Conservation (phyloP, 2,888 invertebrate species). For the Aleiodes testaceus region DNA sequence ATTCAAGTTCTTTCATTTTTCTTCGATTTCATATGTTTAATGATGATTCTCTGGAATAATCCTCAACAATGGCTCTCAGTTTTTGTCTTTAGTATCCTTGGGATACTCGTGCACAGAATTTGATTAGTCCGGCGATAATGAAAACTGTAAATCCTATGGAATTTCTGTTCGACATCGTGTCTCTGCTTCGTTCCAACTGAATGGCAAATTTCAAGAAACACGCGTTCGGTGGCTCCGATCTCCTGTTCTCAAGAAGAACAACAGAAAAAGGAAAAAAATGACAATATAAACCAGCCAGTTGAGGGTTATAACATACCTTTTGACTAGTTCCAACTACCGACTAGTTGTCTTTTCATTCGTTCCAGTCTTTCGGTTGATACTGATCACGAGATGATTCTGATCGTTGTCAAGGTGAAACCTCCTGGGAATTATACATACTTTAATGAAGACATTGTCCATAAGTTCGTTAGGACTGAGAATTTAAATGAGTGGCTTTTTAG, state of each 20-base stretch:
- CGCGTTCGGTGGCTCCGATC: neutral
- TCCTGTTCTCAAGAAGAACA: neutral
- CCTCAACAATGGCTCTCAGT: neutral
- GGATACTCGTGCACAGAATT: conserved; percentile 5
- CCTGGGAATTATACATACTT: conserved; percentile 17
- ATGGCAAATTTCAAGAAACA: conserved; percentile 39
- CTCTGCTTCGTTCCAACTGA: conserved; percentile 39
- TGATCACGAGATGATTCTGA: conserved; percentile 12
- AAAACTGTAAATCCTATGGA: conserved; percentile 27
- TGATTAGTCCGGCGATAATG: conserved; percentile 34
- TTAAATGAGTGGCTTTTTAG: conserved; percentile 43
- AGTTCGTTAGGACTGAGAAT: conserved; percentile 51
- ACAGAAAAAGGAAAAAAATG: neutral
- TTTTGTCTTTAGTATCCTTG: conserved; percentile 1
- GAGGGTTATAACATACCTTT: neutral
- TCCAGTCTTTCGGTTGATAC: conserved; percentile 12
- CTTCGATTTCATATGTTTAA: too few species aligned
- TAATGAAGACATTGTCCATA: conserved; percentile 47
- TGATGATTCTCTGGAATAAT: neutral
- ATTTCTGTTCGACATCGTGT: conserved; percentile 42
- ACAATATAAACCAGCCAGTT: neutral
- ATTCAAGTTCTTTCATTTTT: neutral
- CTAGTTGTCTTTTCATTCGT: conserved; percentile 29
- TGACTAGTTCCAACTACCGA: conserved; percentile 9
- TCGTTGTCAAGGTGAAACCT: conserved; percentile 1